phyloP scores from a whole-genome alignment of 2,113 vertebrate genomes.

The Machaerirhynchus nigripectus region DNA sequence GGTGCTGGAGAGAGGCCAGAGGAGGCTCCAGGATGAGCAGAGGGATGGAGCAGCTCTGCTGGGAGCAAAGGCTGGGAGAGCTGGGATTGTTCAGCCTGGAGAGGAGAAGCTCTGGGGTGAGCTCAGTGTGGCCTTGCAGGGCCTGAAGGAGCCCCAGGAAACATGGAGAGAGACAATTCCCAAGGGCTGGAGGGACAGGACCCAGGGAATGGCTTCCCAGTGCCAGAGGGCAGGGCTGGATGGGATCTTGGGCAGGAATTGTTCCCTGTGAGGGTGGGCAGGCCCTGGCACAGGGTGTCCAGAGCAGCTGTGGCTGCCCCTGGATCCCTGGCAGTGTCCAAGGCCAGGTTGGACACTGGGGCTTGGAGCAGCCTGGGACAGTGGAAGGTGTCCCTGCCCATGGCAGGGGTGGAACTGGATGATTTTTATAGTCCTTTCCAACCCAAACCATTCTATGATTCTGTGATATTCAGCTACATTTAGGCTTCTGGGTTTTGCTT shows the following conservation, averaged over 20 bases:
- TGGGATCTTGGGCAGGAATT: fast-evolving
- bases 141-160: not conserved
- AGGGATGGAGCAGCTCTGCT: not conserved
- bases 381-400: not conserved
- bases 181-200: not conserved
- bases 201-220: not conserved
- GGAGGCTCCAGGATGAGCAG: not conserved
- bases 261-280: fast-evolving
- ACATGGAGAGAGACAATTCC: not conserved
- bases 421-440: fast-evolving
- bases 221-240: fast-evolving
- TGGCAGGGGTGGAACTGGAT: not conserved
- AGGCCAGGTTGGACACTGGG: not conserved
- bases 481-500: not conserved
- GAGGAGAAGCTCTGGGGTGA: not conserved
- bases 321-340: not conserved
- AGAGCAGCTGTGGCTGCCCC: not conserved
- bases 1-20: not conserved
- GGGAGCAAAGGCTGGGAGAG: not conserved
- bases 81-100: not conserved
- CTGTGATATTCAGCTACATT: not conserved
- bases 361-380: not conserved
- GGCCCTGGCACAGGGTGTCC: not conserved
- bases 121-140: not conserved
- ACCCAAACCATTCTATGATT: not conserved